phyloP scores from a whole-genome alignment of 2,797 vertebrate species.

The Fratercula arctica region DNA sequence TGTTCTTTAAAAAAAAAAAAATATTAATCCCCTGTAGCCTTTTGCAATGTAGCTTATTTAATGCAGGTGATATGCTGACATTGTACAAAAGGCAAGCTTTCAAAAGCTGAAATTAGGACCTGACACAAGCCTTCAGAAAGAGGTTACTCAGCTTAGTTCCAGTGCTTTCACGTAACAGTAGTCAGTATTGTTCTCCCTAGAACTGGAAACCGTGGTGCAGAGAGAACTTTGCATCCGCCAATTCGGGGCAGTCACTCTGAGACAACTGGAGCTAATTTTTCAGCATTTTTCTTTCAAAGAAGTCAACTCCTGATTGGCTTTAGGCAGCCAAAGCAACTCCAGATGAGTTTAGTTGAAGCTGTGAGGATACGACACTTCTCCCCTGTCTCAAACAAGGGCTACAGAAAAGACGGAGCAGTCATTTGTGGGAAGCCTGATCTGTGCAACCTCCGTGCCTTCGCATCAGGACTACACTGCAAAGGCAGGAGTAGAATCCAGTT shows the following conservation, averaged over 20 bases:
- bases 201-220: accelerated
- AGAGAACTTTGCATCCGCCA: background rate
- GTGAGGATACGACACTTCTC: background rate
- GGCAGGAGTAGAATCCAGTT: background rate
- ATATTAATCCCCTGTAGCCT: background rate
- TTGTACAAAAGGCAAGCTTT: background rate
- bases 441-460: background rate
- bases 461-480: background rate
- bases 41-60: background rate
- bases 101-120: background rate
- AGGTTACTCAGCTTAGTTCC: background rate
- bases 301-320: background rate
- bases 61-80: background rate
- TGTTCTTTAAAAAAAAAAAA: background rate
- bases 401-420: accelerated
- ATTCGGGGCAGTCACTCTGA: background rate
- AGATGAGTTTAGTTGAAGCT: background rate
- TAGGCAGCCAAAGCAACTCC: background rate
- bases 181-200: background rate
- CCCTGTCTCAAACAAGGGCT: background rate
- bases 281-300: background rate
- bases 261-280: background rate
- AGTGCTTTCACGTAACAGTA: background rate
- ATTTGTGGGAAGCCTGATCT: background rate
- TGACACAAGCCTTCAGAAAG: background rate